Percentiles rank a stretch among this genome's conserved stretches.
Evolutionary conservation across 2,888 invertebrate species (phyloP).

Genomic region (Watsonalla binaria): DNA sequence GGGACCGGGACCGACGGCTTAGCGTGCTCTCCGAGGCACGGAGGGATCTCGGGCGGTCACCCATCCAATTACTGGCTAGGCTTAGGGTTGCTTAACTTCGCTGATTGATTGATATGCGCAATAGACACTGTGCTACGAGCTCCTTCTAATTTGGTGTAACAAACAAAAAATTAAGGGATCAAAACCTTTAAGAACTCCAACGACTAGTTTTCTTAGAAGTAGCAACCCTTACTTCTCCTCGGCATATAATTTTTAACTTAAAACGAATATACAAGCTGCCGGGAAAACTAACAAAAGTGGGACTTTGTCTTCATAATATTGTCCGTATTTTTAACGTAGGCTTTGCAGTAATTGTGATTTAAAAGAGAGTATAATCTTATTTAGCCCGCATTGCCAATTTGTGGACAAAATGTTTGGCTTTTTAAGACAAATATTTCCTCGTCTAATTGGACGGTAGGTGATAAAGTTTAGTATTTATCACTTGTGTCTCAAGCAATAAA

Average conservation of each 20-base stretch:
- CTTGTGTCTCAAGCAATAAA: no score
- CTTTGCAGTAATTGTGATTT: not conserved
- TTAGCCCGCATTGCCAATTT: not conserved
- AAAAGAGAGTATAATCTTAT: not conserved
- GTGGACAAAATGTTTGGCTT: not conserved
- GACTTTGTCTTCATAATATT: not conserved
- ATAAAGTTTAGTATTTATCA: not conserved
- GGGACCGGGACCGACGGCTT: no score
- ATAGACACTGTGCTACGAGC: no score
- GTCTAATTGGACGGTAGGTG: not conserved
- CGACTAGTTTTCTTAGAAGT: no score
- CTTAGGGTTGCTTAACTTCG: no score
- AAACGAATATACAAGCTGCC: not conserved
- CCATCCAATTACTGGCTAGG: no score
- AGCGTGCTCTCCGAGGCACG: no score
- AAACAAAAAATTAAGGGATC: no score
- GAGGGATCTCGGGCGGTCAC: no score
- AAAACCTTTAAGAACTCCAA: no score
- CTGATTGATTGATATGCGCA: no score
- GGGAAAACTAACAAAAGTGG: not conserved
- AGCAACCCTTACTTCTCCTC: not conserved
- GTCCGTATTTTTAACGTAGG: not conserved
- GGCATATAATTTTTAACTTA: not conserved
- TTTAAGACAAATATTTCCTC: not conserved
- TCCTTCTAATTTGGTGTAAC: no score